A percentile compares a stretch with the other conserved stretches of the same genome.
These are phyloP conservation scores for Eupithecia vulgata DNA, from an alignment of 2,888 invertebrate species.

Conservation along the genomic window DNA sequence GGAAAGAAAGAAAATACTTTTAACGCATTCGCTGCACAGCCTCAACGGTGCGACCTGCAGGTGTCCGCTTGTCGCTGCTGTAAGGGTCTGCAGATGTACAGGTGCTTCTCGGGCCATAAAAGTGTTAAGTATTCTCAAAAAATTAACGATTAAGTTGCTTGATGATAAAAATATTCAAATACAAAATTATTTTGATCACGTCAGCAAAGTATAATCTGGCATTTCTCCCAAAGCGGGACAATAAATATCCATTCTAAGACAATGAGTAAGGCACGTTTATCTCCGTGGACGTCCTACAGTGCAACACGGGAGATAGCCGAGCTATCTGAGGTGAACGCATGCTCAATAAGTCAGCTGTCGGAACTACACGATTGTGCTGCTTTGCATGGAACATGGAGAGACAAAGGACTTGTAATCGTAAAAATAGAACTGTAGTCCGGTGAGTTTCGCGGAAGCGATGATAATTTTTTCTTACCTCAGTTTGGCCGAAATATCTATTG, in stretches of 20 bases:
- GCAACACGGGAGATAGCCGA: constrained; percentile 42
- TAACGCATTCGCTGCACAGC: background rate
- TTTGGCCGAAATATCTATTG: too few species aligned
- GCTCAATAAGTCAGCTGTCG: constrained; percentile 41
- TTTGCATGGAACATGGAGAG: background rate
- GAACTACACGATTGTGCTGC: constrained; percentile 19
- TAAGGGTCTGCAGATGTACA: background rate
- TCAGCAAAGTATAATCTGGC: background rate
- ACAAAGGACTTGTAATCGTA: background rate
- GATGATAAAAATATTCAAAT: background rate
- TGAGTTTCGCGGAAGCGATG: too few species aligned
- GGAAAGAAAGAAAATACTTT: background rate
- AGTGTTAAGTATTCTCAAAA: background rate
- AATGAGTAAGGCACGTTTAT: constrained; percentile 37
- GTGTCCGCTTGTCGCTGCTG: background rate
- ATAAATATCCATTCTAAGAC: constrained; percentile 5
- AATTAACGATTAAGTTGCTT: background rate
- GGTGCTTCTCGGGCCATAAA: too few species aligned
- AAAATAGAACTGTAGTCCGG: too few species aligned
- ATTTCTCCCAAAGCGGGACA: constrained; percentile 2
- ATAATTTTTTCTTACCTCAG: too few species aligned
- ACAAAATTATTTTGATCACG: constrained; percentile 2
- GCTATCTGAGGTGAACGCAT: constrained; percentile 43
- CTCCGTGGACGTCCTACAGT: constrained; percentile 45
- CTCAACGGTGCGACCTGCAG: background rate